Base-by-base conservation (phyloP, 2,888 invertebrate genomes). In the Polyommatus iphigenia region DNA sequence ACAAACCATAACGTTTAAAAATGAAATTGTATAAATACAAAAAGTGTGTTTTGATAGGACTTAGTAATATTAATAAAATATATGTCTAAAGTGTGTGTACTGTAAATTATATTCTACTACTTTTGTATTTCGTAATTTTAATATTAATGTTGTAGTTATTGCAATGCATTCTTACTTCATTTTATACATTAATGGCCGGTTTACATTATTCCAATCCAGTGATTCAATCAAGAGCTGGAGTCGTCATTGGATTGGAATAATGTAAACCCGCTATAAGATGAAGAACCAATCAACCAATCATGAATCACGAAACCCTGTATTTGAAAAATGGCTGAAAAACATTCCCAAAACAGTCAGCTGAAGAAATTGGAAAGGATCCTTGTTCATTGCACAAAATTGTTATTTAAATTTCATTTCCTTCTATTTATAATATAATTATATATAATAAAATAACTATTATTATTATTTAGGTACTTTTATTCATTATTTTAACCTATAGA, bases 91-190 rank as follows among this genome's bases (percentile, higher is more conserved):
- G 62, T 71, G 71, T 71, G 71, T 71, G 29, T 18, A 18, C 18
- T 36, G 71, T 71, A 71, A 32, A 71, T 71, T 32, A 71, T 71
- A 71, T 71, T 71, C 71, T 71, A 36, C 36, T 36, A 71, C 71
- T 71, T 71, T 71, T 71, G 36, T 71, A 71, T 71, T 36, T 36
- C 7, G 71, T 36, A 71, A 71, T 36, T 36, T 13, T 71, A 71
- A 71, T 7, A 10, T 8, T 71, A 29, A 18, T 50, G n/a, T 71
- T 7, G 18, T 10, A 62, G 24, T 62, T 24, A 24, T 62, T 8
- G 62, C 10, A 62, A 24, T 62, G 10, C 3, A 24, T 62, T 24
- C 13, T 62, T 10, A 62, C 3, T 62, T 24, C 10, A 13, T 62
- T 62, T 62, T 62, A 62, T 20, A n/a, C n/a, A 32, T 32, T 32